These are phyloP conservation scores for Blastobasis lacticolella DNA, from an alignment of 2,888 invertebrate species.

Conservation along the genomic window DNA sequence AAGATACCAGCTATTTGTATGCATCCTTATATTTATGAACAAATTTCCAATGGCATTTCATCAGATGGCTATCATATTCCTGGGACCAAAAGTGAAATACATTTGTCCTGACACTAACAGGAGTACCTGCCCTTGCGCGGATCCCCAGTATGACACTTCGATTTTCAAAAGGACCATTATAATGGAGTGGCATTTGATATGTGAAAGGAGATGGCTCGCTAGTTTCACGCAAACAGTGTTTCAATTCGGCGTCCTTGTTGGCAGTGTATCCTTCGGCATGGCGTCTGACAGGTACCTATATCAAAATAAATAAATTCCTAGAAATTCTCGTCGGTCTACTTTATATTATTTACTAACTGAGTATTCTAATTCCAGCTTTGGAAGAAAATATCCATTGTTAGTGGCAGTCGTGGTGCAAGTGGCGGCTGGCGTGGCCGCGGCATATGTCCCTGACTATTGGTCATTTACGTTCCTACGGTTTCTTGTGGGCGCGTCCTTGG, in stretches of 20 bases:
- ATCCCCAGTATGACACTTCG: conserved; percentile 76
- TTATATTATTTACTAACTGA: too few relatives aligned
- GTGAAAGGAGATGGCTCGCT: conserved; percentile 76
- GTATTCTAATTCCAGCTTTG: conserved; percentile 73
- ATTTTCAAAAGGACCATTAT: conserved; percentile 81
- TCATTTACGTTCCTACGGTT: conserved; percentile 79
- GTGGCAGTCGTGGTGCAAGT: conserved; percentile 82
- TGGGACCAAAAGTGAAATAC: conserved; percentile 55
- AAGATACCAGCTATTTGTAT: conserved; percentile 62
- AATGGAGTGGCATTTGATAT: conserved; percentile 85
- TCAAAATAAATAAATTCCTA: too few relatives aligned
- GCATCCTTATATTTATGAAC: conserved; percentile 48
- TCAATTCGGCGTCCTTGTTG: conserved; percentile 83
- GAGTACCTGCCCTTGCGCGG: conserved; percentile 70
- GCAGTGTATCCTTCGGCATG: conserved; percentile 83
- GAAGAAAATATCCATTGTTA: conserved; percentile 82
- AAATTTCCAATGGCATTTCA: conserved; percentile 68
- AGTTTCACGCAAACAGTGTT: conserved; percentile 83
- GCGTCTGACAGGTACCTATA: conserved; percentile 79
- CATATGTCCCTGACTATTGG: conserved; percentile 76
- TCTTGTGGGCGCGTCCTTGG: conserved; percentile 82
- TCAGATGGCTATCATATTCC: conserved; percentile 68
- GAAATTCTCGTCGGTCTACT: too few relatives aligned
- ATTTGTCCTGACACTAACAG: conserved; percentile 30
- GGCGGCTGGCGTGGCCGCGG: conserved; percentile 78